Conservation (phyloP, 2,888 invertebrate genomes). For the Pseudococcus longispinus region DNA sequence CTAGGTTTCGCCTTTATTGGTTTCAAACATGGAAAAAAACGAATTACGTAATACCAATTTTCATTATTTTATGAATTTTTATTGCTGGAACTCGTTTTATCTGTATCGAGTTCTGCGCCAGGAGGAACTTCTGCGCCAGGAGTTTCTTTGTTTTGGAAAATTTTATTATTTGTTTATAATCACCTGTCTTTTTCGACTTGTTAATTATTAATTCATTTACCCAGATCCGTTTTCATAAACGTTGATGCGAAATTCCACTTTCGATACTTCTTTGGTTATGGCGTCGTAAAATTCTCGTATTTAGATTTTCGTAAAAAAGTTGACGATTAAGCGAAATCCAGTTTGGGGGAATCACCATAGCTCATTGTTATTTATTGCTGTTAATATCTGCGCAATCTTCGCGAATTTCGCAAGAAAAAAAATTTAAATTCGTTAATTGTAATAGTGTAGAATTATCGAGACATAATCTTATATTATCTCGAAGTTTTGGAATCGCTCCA, state of each 20-base stretch:
- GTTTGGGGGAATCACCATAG: not conserved
- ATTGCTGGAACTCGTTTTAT: not conserved
- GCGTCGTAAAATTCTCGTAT: too few relatives aligned
- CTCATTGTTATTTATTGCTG: not conserved
- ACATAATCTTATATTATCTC: not conserved
- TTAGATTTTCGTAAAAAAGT: not conserved
- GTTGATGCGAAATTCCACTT: too few relatives aligned
- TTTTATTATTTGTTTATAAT: too few relatives aligned
- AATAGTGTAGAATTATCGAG: not conserved
- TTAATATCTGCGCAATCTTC: not conserved
- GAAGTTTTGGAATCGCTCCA: slow-evolving; percentile 11
- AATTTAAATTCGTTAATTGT: slow-evolving; percentile 4
- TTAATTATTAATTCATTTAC: not conserved
- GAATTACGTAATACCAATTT: not conserved
- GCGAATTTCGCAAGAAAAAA: not conserved
- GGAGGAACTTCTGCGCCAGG: not conserved
- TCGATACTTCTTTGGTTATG: too few relatives aligned
- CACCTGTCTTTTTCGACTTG: not conserved
- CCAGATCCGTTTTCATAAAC: too few relatives aligned
- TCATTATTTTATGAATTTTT: not conserved
- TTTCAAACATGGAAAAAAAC: not conserved
- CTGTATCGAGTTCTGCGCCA: not conserved
- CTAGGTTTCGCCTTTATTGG: not conserved
- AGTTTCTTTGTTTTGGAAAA: not conserved
- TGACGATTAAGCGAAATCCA: not conserved